Evolutionary conservation across 2,797 vertebrate genomes (phyloP), one percentile per base, ranked within the genome.

Genomic region (Muraenolepis orangiensis): DNA sequence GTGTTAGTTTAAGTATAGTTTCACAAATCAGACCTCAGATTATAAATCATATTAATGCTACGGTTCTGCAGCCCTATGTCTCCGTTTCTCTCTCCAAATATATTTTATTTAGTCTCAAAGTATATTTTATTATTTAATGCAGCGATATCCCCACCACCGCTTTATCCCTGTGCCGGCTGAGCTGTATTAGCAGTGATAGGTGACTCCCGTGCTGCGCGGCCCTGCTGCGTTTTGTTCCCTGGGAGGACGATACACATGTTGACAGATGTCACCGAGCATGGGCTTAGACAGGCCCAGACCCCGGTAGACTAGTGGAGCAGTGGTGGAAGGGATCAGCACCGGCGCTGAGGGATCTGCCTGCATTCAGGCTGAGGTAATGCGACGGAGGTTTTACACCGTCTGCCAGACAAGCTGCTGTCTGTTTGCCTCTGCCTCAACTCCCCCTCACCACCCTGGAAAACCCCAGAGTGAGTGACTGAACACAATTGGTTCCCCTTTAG

Each of bases 201-300:
- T 73, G 71, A 78, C 69, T 84, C 90, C 87, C 88, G 82, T 76
- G 66, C 81, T 81, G 81, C 80, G 76, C 78, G 77, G 73, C 68
- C 78, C 20, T 14, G 29, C 84, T 83, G 64, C 79, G 84, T 85
- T 88, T 85, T 89, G 86, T 89, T 91, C 84, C 82, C 84, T 74
- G 78, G 82, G 84, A 81, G 79, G 46, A 73, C 87, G 87, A 87
- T 11, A 57, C 86, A 87, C 81, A 77, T 90, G 88, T 89, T 90
- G 91, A 93, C 91, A 92, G 87, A 92, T 92, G 92, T 91, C 90
- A 87, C 69, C 66, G 67, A 82, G 82, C 84, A 87, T 89, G 78
- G 84, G 84, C 74, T 80, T 76, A 85, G 84, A 85, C 87, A 86
- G 79, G 61, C 80, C 80, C 68, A 81, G 77, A 89, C 87, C 86